phyloP scores from a whole-genome alignment of 1,140 invertebrate species.

The Gryon sp. region DNA sequence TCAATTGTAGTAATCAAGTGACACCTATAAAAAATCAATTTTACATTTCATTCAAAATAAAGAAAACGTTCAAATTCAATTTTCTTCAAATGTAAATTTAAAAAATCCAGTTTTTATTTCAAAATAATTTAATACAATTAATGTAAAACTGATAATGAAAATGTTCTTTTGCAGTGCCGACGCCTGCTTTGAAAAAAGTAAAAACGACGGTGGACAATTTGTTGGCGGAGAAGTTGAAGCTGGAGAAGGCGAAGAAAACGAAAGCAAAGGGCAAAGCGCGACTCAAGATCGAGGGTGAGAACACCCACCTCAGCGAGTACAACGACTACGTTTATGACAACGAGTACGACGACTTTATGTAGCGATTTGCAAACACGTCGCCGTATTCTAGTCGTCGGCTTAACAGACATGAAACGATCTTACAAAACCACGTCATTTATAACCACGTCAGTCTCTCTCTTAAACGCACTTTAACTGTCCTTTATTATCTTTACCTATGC shows the following conservation, averaged over 20 bases:
- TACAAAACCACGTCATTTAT: slow-evolving; percentile 7
- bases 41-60: too few relatives aligned
- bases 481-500: too few relatives aligned
- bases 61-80: too few relatives aligned
- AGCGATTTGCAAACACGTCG: slow-evolving; percentile 76
- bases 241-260: slow-evolving; percentile 86
- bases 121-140: too few relatives aligned
- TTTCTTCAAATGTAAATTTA: too few relatives aligned
- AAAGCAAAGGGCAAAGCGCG: slow-evolving; percentile 88
- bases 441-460: slow-evolving; percentile 10
- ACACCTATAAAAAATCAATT: too few relatives aligned
- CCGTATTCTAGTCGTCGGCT: slow-evolving; percentile 74
- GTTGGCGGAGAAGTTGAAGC: slow-evolving; percentile 89
- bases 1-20: too few relatives aligned
- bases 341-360: slow-evolving; percentile 86
- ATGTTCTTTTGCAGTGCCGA: slow-evolving; percentile 81
- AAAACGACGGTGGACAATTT: slow-evolving; percentile 89
- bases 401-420: slow-evolving; percentile 26
- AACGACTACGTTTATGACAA: slow-evolving; percentile 80
- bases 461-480: background rate
- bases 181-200: slow-evolving; percentile 88
- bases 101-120: too few relatives aligned
- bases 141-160: too few relatives aligned
- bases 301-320: slow-evolving; percentile 81
- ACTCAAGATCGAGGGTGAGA: slow-evolving; percentile 87